Evolutionary conservation across 2,888 invertebrate genomes (phyloP).

Genomic region (Timandra comae): DNA sequence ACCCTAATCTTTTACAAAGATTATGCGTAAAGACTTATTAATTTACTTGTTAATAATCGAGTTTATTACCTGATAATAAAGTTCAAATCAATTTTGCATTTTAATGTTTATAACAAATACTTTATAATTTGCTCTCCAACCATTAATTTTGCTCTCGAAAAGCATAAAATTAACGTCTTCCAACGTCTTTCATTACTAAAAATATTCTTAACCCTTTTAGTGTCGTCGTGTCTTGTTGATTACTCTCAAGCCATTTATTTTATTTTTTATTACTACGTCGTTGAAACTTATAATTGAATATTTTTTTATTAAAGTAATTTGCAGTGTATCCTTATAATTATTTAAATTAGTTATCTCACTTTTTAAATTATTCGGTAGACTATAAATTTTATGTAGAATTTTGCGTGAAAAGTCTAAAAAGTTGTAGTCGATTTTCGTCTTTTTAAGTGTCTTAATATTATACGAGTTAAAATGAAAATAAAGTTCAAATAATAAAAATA

Average conservation of each 20-base stretch:
- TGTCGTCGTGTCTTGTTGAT: constrained; percentile 31
- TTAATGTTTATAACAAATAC: constrained; percentile 1
- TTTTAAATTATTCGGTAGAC: not conserved
- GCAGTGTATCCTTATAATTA: too few relatives aligned
- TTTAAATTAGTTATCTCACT: not conserved
- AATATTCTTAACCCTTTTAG: constrained; percentile 42
- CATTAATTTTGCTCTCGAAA: not conserved
- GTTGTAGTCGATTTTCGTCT: too few relatives aligned
- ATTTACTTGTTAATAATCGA: not conserved
- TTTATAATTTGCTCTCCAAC: not conserved
- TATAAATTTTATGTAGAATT: too few relatives aligned
- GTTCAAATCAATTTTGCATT: constrained; percentile 10
- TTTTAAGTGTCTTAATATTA: too few relatives aligned
- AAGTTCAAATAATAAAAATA: too few relatives aligned
- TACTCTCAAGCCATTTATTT: constrained; percentile 34
- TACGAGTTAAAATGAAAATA: too few relatives aligned
- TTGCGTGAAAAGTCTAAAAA: too few relatives aligned
- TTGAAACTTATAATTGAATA: constrained; percentile 29
- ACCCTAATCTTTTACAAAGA: constrained; percentile 11
- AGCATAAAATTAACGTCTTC: constrained; percentile 37
- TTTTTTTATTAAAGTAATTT: constrained; percentile 5
- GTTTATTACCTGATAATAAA: constrained; percentile 5
- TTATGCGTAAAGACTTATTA: not conserved
- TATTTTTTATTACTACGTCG: constrained; percentile 29
- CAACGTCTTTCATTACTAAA: constrained; percentile 36